Evolutionary conservation across 2,797 vertebrate species (phyloP).

Genomic region (Sebastiscus tertius): DNA sequence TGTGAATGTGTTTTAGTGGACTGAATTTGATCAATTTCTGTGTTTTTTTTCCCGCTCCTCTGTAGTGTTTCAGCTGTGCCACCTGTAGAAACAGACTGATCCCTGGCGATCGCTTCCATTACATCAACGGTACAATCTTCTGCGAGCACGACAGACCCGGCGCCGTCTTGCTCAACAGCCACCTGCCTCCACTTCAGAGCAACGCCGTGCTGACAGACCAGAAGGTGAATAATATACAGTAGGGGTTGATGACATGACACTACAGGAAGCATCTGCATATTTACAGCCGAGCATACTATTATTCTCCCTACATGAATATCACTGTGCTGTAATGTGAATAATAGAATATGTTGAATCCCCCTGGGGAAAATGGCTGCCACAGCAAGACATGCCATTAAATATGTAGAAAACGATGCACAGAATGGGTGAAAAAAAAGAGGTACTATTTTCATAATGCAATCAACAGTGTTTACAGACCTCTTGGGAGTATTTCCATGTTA

Average conservation of each 20-base stretch:
- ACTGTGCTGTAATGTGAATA: background rate
- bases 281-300: background rate
- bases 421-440: background rate
- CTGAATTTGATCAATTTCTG: background rate
- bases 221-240: conserved; percentile 75
- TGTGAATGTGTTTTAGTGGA: background rate
- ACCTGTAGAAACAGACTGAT: conserved; percentile 87
- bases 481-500: no score
- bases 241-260: background rate
- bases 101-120: conserved; percentile 88
- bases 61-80: conserved; percentile 88
- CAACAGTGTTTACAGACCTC: background rate
- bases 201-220: conserved; percentile 84
- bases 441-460: background rate
- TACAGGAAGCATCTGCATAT: background rate
- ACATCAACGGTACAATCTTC: conserved; percentile 87
- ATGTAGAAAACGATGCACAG: background rate
- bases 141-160: conserved; percentile 87
- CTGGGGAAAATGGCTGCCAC: background rate
- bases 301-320: background rate
- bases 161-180: conserved; percentile 75
- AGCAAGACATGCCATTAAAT: background rate
- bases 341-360: background rate
- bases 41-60: background rate
- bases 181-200: conserved; percentile 84